Evolutionary conservation across 2,113 vertebrate species (phyloP).

Genomic region (Sorex araneus): DNA sequence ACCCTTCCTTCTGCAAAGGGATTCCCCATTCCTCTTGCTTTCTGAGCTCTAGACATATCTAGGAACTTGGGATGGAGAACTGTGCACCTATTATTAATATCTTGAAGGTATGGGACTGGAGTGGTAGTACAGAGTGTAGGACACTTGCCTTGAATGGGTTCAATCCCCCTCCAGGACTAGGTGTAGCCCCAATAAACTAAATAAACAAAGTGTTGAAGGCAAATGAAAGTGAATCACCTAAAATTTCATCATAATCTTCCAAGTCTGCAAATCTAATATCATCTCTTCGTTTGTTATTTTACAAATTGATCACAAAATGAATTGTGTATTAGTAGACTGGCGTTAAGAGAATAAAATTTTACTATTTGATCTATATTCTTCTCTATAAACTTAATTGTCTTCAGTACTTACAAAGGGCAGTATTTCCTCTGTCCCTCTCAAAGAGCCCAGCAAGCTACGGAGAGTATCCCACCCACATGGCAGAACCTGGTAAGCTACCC

Average conservation of each 20-base stretch:
- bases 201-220: neutral
- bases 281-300: conserved; percentile 13
- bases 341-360: no score
- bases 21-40: neutral
- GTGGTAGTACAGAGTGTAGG: no score
- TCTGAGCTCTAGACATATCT: rapidly evolving
- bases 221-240: neutral
- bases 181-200: no score
- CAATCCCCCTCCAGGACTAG: no score
- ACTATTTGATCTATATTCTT: no score
- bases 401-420: no score
- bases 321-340: neutral
- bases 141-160: no score
- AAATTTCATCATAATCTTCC: neutral
- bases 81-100: neutral
- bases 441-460: no score
- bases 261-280: neutral
- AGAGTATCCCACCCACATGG: no score
- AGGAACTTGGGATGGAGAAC: neutral
- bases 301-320: neutral
- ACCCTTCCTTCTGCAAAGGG: neutral
- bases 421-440: no score
- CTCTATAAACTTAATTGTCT: no score
- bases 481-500: no score
- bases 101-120: neutral